Percentiles rank a stretch among this genome's conserved stretches.
Evolutionary conservation across 2,113 vertebrate genomes (phyloP).

Genomic region (Lepisosteus oculatus): DNA sequence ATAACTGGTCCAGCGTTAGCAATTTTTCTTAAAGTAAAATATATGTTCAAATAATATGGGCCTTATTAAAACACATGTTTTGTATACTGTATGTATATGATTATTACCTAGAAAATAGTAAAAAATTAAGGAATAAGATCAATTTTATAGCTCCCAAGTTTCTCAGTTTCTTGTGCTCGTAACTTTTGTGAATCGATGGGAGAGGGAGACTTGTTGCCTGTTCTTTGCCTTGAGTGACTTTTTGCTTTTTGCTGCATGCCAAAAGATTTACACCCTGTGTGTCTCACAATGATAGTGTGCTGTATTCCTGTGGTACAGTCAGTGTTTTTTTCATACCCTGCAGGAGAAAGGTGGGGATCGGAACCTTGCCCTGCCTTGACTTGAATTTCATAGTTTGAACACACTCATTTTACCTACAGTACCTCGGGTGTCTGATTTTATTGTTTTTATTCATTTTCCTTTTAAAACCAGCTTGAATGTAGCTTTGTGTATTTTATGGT

Average conservation of each 20-base stretch:
- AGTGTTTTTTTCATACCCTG: constrained; percentile 23
- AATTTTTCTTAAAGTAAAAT: too few species aligned
- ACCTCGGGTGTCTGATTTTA: constrained; percentile 33
- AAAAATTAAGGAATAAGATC: too few species aligned
- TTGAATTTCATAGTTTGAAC: constrained; percentile 40
- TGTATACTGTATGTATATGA: too few species aligned
- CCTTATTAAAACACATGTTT: too few species aligned
- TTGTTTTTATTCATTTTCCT: constrained; percentile 27
- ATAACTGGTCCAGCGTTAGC: too few species aligned
- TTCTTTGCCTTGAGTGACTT: background rate
- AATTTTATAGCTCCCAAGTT: too few species aligned
- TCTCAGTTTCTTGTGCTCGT: background rate
- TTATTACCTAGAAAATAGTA: too few species aligned
- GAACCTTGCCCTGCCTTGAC: constrained; percentile 44
- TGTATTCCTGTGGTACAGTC: background rate
- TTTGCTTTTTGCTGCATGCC: constrained; percentile 38
- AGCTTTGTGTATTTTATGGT: too few species aligned
- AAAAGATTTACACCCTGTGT: constrained; percentile 16
- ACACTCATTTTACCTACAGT: constrained; percentile 1
- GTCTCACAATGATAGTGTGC: background rate
- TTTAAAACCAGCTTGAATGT: too few species aligned
- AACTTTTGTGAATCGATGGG: background rate
- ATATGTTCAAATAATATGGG: too few species aligned
- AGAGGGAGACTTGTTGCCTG: constrained; percentile 42
- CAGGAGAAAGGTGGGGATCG: constrained; percentile 28